A percentile compares a stretch with the other conserved stretches of the same genome.
Evolutionary conservation across 2,797 vertebrate species (phyloP).

Genomic region (Eleutherodactylus coqui): DNA sequence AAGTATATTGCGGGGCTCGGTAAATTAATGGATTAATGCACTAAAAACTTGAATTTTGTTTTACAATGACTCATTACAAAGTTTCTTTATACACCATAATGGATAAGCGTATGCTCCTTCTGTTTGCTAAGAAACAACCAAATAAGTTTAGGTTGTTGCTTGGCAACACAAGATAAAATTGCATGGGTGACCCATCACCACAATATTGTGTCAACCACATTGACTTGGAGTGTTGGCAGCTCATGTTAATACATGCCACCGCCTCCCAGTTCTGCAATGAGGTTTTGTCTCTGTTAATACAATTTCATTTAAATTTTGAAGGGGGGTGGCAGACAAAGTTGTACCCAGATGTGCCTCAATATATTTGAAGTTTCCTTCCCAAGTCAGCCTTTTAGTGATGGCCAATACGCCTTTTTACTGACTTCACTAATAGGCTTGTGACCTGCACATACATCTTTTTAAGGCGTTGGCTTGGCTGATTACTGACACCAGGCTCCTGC

Average conservation of each 20-base stretch:
- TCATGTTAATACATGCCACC: background rate
- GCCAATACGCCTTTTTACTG: too few relatives aligned
- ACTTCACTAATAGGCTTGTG: too few relatives aligned
- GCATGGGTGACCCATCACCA: background rate
- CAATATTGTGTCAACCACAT: background rate
- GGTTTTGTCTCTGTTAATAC: background rate
- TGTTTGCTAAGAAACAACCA: background rate
- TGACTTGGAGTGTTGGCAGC: background rate
- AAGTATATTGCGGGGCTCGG: too few relatives aligned
- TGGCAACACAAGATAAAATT: background rate
- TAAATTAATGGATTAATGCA: background rate
- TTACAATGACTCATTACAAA: background rate
- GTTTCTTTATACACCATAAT: background rate
- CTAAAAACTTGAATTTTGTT: background rate
- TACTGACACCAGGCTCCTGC: too few relatives aligned
- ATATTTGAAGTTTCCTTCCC: background rate
- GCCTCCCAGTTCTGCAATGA: background rate
- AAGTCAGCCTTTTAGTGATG: background rate
- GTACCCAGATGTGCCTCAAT: too few relatives aligned
- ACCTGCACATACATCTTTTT: too few relatives aligned
- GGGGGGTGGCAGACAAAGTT: background rate
- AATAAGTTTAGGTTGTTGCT: conserved; percentile 7
- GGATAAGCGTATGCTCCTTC: background rate
- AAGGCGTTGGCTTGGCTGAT: too few relatives aligned
- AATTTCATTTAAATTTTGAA: background rate